Base-by-base conservation (phyloP, 2,797 vertebrate species). In the Tenualosa thibaudeaui region DNA sequence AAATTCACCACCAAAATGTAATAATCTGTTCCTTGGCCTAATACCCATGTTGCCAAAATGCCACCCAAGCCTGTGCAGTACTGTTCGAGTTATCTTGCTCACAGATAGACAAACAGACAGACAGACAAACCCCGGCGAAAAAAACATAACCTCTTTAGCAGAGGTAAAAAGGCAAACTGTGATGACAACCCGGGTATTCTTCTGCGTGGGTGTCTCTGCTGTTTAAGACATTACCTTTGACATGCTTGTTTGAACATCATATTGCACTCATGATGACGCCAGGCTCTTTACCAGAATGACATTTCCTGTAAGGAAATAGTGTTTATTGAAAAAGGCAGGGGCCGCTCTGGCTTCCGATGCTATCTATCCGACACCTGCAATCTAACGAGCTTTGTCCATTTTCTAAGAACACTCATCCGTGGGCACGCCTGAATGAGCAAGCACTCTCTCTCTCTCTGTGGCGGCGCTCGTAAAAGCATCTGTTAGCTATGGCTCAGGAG, bases 341-440 rank as follows among this genome's bases (percentile, higher is more conserved):
- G 50, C 50, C 89, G 92, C 90, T 93, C 93, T 89, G 94, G 91
- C 87, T 89, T 6, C 91, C 89, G 88, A 92, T 91, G 88, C 91
- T 94, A 94, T 93, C 94, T 94, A 46, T 87, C 89, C 93, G 92
- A 94, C 92, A 95, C 93, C 92, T 96, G 91, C 93, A 92, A 94
- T 94, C 93, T 95, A 96, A 96, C 93, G 92, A 95, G 93, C 91
- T 94, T 93, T 93, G 93, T 94, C 93, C 93, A 93, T 94, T 96
- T 95, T 93, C 93, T 93, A 92, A 89, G 89, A 95, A 93, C 90
- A 90, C 92, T 93, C 93, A 88, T 92, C 91, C 90, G 89, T 81
- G 87, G 89, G 90, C 90, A 93, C 92, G 94, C 91, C 93, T 89
- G 86, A 96, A 92, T 88, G 90, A 93, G 92, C 92, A 92, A 90